phyloP scores from a whole-genome alignment of 2,113 vertebrate genomes.

The Symphodus melops region DNA sequence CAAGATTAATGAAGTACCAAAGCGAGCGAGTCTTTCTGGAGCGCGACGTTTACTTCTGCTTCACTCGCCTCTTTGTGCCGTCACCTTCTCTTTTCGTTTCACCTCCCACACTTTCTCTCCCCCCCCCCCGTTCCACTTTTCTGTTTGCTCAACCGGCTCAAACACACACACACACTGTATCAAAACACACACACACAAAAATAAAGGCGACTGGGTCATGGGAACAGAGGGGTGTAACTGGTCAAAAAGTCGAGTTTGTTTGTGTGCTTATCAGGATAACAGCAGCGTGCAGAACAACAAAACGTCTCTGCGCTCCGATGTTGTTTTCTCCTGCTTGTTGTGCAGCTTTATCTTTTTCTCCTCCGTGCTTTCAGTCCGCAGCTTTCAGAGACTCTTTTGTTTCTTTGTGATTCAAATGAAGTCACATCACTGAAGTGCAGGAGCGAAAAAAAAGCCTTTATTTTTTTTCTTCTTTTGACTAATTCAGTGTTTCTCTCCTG shows the following conservation, averaged over 20 bases:
- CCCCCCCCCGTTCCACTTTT: conserved; percentile 27
- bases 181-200: conserved; percentile 13
- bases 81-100: conserved; percentile 35
- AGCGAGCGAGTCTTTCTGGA: conserved; percentile 35
- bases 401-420: conserved; percentile 75
- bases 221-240: conserved; percentile 52
- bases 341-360: conserved; percentile 15
- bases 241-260: conserved; percentile 43
- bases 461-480: neutral
- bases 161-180: conserved; percentile 34
- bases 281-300: neutral
- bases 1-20: conserved; percentile 64
- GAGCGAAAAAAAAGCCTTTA: conserved; percentile 22
- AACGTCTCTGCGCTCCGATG: conserved; percentile 45
- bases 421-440: conserved; percentile 38
- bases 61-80: conserved; percentile 55
- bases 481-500: conserved; percentile 2
- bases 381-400: conserved; percentile 49
- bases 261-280: conserved; percentile 39
- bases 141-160: conserved; percentile 63
- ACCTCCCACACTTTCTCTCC: conserved; percentile 50
- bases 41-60: conserved; percentile 66
- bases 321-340: conserved; percentile 18
- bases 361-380: conserved; percentile 12
- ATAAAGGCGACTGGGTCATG: conserved; percentile 28